Percentiles rank a stretch among this genome's conserved stretches.
Evolutionary conservation across 2,888 invertebrate species (phyloP).

Genomic region (Meta bourneti): DNA sequence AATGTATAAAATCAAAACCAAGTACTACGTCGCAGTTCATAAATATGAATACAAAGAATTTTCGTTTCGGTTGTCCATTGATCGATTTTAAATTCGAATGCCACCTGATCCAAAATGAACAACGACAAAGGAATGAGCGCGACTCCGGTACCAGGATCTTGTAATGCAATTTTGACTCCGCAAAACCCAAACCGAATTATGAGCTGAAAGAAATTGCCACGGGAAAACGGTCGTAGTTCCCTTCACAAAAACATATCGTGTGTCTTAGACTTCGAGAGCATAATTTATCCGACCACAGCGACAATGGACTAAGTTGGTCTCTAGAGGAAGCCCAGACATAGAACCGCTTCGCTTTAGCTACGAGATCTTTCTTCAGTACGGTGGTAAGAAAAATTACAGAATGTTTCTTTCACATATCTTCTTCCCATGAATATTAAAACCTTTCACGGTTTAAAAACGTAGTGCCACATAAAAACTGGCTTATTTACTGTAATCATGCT

Average conservation of each 20-base stretch:
- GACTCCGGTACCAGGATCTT: background rate
- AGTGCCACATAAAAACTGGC: background rate
- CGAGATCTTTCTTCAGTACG: background rate
- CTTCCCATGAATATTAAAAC: background rate
- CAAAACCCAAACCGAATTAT: conserved; percentile 14
- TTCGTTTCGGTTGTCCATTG: background rate
- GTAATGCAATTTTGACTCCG: conserved; percentile 23
- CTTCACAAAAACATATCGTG: background rate
- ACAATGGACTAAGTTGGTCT: background rate
- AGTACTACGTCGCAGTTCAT: background rate
- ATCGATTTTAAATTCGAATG: conserved; percentile 1
- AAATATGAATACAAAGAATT: background rate
- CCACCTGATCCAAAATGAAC: background rate
- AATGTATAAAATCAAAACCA: no score
- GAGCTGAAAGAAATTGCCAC: background rate
- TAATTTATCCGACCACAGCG: background rate
- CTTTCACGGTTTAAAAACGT: background rate
- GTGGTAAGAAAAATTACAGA: background rate
- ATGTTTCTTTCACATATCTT: background rate
- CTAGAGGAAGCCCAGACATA: background rate
- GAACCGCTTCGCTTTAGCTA: background rate
- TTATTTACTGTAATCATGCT: background rate
- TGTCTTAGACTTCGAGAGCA: background rate
- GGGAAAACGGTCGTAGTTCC: background rate
- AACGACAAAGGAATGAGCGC: background rate